Evolutionary conservation across 1,140 invertebrate genomes (phyloP), one percentile per base, ranked within the genome.

Genomic region (Leptestheria dahalacensis): DNA sequence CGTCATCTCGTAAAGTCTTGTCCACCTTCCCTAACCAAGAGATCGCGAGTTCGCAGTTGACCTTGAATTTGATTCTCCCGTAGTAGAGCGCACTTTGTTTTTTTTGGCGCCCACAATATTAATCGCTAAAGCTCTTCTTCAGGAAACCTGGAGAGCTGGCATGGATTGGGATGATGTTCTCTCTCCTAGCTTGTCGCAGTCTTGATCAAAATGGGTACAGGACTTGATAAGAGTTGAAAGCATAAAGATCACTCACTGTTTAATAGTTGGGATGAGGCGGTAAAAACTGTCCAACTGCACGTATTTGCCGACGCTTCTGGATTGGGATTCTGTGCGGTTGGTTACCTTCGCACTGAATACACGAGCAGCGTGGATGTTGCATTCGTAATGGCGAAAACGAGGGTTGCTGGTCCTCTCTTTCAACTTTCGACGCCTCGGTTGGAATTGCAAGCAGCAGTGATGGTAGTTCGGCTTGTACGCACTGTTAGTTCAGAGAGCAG

Each of bases 131-230:
- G 65, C 71, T 6, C 57, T 75, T 11, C 55, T 77, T 9, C 74
- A 77, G 67, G 52, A 68, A 61, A 49, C 75, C 15, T 74, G 73
- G 72, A 23, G 64, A 55, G 24, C 33, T 26, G 65, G 69, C 28
- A 9, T 72, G 11, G 67, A 65, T 52, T 77, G 74, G 73, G 74
- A 76, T 62, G 68, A 71, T 25, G 53, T 62, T 25, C 61, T 74
- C 10, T 65, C 69, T 23, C 11, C 25, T 18, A 47, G 67, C 59
- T 9, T 62, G 1, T 9, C n/a, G 2, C 6, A 3, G 12, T 25
- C n/a, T 28, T 62, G 58, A 20, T n/a, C 20, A n/a, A 49, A 20
- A n/a, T 64, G 63, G 63, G 49, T 50, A 3, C 4, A n/a, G 1
- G 61, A 60, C 24, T 15, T 62, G 21, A 2, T 4, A 0, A 0